These are phyloP conservation scores for Pachypeltis micranthus DNA, from an alignment of 1,140 invertebrate genomes.

Conservation along the genomic window DNA sequence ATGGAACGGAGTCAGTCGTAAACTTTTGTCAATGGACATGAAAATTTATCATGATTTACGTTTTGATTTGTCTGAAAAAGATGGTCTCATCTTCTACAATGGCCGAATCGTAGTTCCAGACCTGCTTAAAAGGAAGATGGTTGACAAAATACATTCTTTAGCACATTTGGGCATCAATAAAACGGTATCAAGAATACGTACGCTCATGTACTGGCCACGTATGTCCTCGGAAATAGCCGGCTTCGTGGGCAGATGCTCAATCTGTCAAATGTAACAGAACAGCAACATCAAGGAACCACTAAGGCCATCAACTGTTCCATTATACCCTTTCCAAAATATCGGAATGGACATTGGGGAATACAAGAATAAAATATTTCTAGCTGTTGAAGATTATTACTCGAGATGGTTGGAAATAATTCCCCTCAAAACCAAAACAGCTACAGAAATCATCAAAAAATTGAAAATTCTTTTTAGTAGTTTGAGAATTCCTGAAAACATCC, in stretches of 20 bases:
- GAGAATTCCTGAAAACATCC: not conserved
- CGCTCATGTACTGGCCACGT: conserved; percentile 26
- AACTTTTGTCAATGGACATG: conserved; percentile 9
- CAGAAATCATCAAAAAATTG: not conserved
- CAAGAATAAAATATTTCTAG: not conserved
- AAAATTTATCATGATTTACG: conserved; percentile 16
- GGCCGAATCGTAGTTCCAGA: conserved; percentile 31
- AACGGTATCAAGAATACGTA: conserved; percentile 25
- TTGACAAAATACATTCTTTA: conserved; percentile 24
- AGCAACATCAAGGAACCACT: conserved; percentile 13
- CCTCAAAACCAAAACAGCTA: not conserved
- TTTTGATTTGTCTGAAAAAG: too few species aligned
- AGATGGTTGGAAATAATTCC: not conserved
- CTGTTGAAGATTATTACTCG: not conserved
- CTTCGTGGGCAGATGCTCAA: conserved; percentile 25
- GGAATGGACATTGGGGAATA: conserved; percentile 5
- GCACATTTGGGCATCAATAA: conserved; percentile 29
- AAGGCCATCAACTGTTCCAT: not conserved
- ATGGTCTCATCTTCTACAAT: conserved; percentile 30
- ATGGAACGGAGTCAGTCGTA: conserved; percentile 14
- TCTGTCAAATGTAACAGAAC: conserved; percentile 11
- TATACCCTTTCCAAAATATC: not conserved
- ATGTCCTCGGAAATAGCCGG: conserved; percentile 29
- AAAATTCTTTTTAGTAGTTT: not conserved
- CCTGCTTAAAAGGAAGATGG: conserved; percentile 28